Percentiles rank a stretch among this genome's conserved stretches.
phyloP scores from a whole-genome alignment of 2,888 invertebrate genomes.

The Dicyrtomina minuta region DNA sequence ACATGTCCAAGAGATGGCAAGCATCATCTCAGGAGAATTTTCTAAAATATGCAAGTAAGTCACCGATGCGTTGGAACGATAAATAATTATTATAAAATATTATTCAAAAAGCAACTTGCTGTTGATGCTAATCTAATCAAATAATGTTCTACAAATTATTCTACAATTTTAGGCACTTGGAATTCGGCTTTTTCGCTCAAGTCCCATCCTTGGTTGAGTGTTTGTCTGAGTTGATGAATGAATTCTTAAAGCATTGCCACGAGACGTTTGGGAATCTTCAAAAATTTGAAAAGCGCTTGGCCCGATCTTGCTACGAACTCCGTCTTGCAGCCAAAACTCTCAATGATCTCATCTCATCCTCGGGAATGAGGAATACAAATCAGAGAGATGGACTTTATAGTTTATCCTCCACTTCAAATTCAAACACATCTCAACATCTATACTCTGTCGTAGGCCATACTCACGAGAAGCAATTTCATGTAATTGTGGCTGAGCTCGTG shows the following conservation, averaged over 20 bases:
- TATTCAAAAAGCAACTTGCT: no score
- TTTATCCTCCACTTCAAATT: no score
- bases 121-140: no score
- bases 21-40: conserved; percentile 63
- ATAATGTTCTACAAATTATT: conserved; percentile 55
- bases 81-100: conserved; percentile 12
- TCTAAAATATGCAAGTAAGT: conserved; percentile 62
- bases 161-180: conserved; percentile 58
- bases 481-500: no score
- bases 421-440: conserved; percentile 21
- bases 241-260: conserved; percentile 63
- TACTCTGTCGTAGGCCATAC: conserved; percentile 31
- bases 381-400: not conserved
- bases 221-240: conserved; percentile 63
- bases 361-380: no score
- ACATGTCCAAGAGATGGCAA: conserved; percentile 58
- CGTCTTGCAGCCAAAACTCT: conserved; percentile 31
- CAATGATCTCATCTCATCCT: conserved; percentile 14
- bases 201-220: conserved; percentile 61
- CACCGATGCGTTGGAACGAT: no score
- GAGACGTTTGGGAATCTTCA: conserved; percentile 41
- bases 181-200: conserved; percentile 56
- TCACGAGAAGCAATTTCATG: conserved; percentile 17
- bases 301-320: conserved; percentile 42
- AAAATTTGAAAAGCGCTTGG: conserved; percentile 47